phyloP scores from a whole-genome alignment of 2,888 invertebrate species.

The Agrotis ipsilon region DNA sequence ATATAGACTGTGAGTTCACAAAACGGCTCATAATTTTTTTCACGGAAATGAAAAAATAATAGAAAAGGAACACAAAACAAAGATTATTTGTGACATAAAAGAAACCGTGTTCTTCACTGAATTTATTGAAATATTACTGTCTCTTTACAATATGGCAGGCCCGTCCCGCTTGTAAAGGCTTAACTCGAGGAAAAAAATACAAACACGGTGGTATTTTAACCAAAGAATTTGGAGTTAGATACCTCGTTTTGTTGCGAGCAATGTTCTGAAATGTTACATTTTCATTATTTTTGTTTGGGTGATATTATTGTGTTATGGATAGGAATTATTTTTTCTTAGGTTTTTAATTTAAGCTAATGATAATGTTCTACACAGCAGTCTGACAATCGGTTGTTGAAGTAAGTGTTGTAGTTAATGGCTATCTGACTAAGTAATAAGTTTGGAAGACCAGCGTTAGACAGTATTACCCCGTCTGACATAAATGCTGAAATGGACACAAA shows the following conservation, averaged over 20 bases:
- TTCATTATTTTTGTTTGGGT: not conserved
- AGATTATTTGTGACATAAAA: constrained; percentile 6
- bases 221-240: constrained; percentile 8
- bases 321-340: not conserved
- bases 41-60: not conserved
- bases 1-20: too few relatives aligned
- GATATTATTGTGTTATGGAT: not conserved
- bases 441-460: too few relatives aligned
- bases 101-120: not conserved
- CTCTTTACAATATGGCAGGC: constrained; percentile 23
- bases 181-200: constrained; percentile 15
- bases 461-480: too few relatives aligned
- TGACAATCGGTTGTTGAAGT: not conserved
- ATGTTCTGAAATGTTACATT: constrained; percentile 12
- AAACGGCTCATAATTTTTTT: not conserved
- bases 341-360: not conserved
- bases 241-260: constrained; percentile 15
- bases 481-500: too few relatives aligned
- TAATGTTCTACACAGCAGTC: not conserved
- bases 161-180: constrained; percentile 31
- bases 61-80: not conserved
- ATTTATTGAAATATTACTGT: constrained; percentile 52
- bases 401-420: too few relatives aligned
- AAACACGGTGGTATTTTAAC: constrained; percentile 30
- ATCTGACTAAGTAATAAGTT: too few relatives aligned